Conservation (phyloP, 2,888 invertebrate species). For the Neoaliturus tenellus region DNA sequence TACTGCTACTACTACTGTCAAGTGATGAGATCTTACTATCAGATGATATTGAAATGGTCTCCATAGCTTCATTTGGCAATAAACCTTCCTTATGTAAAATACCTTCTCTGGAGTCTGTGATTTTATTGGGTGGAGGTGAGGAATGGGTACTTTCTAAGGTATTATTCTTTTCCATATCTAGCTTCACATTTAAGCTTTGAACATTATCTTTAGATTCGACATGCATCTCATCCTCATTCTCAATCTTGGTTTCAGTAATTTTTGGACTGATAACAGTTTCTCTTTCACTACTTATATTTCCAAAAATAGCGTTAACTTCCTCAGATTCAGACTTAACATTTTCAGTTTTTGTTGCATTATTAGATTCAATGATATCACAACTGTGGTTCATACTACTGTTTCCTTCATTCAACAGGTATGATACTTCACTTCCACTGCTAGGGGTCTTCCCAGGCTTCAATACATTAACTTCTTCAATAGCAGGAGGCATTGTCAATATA, state of each 20-base stretch:
- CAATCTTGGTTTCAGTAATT: not conserved
- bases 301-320: not conserved
- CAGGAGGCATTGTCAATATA: not conserved
- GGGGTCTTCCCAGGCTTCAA: not conserved
- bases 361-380: not conserved
- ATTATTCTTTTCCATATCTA: not conserved
- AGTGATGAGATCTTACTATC: too few species aligned
- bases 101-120: not conserved
- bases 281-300: not conserved
- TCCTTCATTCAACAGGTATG: not conserved
- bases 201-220: not conserved
- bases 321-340: not conserved
- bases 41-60: slow-evolving; percentile 42
- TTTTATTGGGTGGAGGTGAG: not conserved
- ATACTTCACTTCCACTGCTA: not conserved
- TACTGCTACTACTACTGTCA: not conserved
- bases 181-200: not conserved
- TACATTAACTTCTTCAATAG: not conserved
- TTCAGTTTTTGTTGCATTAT: not conserved
- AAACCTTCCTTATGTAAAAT: not conserved
- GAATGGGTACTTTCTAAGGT: not conserved
- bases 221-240: not conserved
- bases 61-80: slow-evolving; percentile 1
- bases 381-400: not conserved
- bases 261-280: not conserved